Evolutionary conservation across 1,140 invertebrate genomes (phyloP), one percentile per base, ranked within the genome.

Genomic region (Orussus abietinus): DNA sequence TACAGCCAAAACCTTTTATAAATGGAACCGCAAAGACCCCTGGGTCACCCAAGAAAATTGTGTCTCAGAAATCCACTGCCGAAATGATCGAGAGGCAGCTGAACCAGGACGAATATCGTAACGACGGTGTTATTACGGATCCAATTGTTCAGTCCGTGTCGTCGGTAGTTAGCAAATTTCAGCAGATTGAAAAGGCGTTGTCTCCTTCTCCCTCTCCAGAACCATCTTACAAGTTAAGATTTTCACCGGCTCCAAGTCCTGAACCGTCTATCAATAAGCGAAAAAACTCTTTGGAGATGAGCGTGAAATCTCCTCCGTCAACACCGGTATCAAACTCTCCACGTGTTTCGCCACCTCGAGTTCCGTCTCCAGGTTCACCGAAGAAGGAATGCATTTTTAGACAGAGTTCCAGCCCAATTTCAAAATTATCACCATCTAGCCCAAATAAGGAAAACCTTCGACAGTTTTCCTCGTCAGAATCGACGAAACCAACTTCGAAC

Each of bases 91-190:
- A 66, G 34, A 53, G 46, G 5, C 47, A 45, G 10, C 44, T 45
- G 1, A 38, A 38, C 18, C 34, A 49, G 2, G 51, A 59, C 2
- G 49, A 58, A 6, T 56, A 53, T 38, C 57, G 49, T 22, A 62
- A 67, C 10, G 66, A 69, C 10, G 53, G 61, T 0, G 69, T 72
- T 1, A 57, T 68, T 4, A 67, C 59, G 4, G 68, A 74, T 3
- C 42, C 63, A 0, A 70, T 72, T 26, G 60, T 55, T 2, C 57
- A 63, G 10, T 71, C 71, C 1, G 68, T 72, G 1, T 71, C 71
- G 0, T 67, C 62, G 2, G 66, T 69, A 5, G 67, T 73, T 4
- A 73, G 59, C 34, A 72, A 71, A 46, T 71, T 74, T 22, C 65
- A 64, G 14, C 62, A 69, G 33, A 70, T 72, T 20, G 66, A 69